Evolutionary conservation across 1,140 invertebrate genomes (phyloP).

Genomic region (Ostrea denselamellosa): DNA sequence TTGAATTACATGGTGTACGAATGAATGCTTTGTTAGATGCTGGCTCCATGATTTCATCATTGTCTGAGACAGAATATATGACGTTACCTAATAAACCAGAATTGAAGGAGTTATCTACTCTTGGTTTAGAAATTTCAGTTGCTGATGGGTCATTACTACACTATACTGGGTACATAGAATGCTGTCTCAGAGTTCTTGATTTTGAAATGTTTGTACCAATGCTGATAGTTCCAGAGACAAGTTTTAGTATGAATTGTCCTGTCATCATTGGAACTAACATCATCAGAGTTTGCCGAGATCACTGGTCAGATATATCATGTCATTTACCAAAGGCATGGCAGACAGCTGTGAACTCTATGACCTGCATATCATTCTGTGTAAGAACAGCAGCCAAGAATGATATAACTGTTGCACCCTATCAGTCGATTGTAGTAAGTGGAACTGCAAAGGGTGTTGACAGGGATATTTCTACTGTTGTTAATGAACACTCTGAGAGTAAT

Average conservation of each 20-base stretch:
- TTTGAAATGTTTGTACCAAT: neutral
- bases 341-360: neutral
- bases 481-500: no score
- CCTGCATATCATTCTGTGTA: neutral
- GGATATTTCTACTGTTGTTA: neutral
- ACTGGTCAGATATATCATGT: no score
- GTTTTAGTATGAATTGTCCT: no score
- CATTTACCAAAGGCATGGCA: neutral
- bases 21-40: conserved; percentile 48
- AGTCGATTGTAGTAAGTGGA: neutral
- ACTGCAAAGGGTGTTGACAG: no score
- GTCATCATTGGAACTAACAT: no score
- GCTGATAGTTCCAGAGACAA: neutral
- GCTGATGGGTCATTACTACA: conserved; percentile 43
- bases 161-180: conserved; percentile 51
- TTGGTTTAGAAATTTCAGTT: conserved; percentile 35
- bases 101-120: no score
- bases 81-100: neutral
- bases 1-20: conserved; percentile 19
- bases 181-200: neutral
- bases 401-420: neutral
- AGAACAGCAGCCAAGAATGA: neutral
- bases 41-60: conserved; percentile 46
- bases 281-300: no score
- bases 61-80: conserved; percentile 43